Conservation (phyloP, 2,888 invertebrate genomes). For the Caenorhabditis sp. region DNA sequence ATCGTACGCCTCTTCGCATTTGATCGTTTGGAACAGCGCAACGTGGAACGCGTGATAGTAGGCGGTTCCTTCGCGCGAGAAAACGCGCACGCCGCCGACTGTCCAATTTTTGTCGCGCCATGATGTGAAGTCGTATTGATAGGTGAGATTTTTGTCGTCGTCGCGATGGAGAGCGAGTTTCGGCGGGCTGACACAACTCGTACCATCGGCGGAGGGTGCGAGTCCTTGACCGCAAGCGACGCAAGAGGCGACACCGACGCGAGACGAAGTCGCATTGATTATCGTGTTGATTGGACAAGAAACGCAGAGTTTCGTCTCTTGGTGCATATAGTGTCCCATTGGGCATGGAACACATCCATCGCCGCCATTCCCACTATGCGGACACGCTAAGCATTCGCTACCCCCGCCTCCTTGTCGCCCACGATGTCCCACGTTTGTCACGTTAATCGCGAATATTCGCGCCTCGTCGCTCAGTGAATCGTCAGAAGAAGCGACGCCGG, state of each 20-base stretch:
- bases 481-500: slow-evolving; percentile 51
- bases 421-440: slow-evolving; percentile 74
- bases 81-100: slow-evolving; percentile 72
- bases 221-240: slow-evolving; percentile 33
- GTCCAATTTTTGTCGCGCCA: slow-evolving; percentile 69
- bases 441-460: slow-evolving; percentile 75
- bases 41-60: slow-evolving; percentile 68
- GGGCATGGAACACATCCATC: slow-evolving; percentile 75
- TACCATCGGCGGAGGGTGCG: neutral
- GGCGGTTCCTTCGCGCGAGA: slow-evolving; percentile 68
- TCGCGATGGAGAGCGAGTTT: neutral
- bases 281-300: slow-evolving; percentile 73
- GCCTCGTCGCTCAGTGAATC: slow-evolving; percentile 72
- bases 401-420: slow-evolving; percentile 74
- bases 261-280: slow-evolving; percentile 55
- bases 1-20: slow-evolving; percentile 54
- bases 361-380: slow-evolving; percentile 57
- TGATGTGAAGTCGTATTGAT: neutral
- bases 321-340: slow-evolving; percentile 74
- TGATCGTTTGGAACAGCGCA: slow-evolving; percentile 53
- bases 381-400: slow-evolving; percentile 73
- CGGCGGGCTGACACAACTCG: neutral
- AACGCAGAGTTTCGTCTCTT: slow-evolving; percentile 71
- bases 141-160: neutral
- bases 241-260: slow-evolving; percentile 46